Conservation (phyloP, 2,888 invertebrate species). For the Acanthosepion lycidas region DNA sequence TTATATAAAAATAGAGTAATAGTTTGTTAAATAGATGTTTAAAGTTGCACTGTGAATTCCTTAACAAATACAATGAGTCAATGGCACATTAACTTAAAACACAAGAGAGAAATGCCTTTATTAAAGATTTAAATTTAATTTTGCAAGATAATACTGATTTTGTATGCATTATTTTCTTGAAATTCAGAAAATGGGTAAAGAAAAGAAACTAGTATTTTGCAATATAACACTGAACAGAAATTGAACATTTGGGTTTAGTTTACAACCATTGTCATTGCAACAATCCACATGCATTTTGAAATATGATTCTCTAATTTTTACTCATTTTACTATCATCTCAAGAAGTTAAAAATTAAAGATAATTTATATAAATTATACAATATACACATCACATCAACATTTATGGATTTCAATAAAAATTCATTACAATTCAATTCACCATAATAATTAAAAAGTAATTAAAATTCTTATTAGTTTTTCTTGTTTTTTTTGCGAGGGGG, state of each 20-base stretch:
- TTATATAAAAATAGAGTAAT: no score
- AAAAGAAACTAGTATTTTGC: background rate
- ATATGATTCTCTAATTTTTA: background rate
- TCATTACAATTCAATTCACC: background rate
- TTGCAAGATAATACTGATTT: no score
- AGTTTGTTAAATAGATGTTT: no score
- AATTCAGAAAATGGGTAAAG: background rate
- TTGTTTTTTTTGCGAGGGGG: no score
- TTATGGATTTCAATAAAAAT: background rate
- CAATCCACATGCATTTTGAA: background rate
- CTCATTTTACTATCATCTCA: background rate
- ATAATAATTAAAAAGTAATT: background rate
- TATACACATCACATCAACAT: background rate
- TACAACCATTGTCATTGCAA: background rate
- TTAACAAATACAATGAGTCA: no score
- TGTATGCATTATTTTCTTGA: background rate
- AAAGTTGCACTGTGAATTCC: no score
- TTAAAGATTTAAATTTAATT: no score
- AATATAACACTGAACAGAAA: background rate
- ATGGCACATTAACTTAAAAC: no score
- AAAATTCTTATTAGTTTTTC: no score
- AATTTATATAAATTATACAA: background rate
- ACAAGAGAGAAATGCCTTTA: no score
- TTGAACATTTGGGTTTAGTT: background rate
- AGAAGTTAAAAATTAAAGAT: background rate